Percentiles rank a stretch among this genome's conserved stretches.
phyloP scores from a whole-genome alignment of 2,113 vertebrate genomes.

The Sebastes schlegelii region DNA sequence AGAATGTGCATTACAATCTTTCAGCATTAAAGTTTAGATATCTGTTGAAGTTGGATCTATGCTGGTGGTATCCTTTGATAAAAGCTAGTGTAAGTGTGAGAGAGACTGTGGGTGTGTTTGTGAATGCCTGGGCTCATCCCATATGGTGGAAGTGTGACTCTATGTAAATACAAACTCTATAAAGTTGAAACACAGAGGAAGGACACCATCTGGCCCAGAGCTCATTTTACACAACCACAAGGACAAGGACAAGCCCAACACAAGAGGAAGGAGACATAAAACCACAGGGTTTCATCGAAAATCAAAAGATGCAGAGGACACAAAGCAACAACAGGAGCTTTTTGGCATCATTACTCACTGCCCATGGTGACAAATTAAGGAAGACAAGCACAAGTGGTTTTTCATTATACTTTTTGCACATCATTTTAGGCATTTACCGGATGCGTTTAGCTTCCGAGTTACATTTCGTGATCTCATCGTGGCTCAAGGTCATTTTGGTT shows the following conservation, averaged over 20 bases:
- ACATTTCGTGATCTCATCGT: background rate
- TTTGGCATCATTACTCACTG: background rate
- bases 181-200: constrained; percentile 69
- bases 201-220: constrained; percentile 77
- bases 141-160: constrained; percentile 63
- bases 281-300: constrained; percentile 22
- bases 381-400: background rate
- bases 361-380: background rate
- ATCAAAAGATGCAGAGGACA: background rate
- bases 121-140: constrained; percentile 4
- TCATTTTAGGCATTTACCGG: background rate
- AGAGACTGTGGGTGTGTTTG: constrained; percentile 7
- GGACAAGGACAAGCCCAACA: constrained; percentile 48
- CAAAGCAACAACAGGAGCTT: background rate
- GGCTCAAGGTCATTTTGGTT: constrained; percentile 16
- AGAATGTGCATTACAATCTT: constrained; percentile 15
- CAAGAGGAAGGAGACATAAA: constrained; percentile 26
- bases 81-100: background rate
- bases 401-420: background rate
- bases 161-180: constrained; percentile 69
- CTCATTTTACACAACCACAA: constrained; percentile 51
- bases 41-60: background rate
- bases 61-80: constrained; percentile 18
- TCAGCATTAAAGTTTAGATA: constrained; percentile 30
- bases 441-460: background rate